Base-by-base conservation (phyloP, 1,140 invertebrate genomes). In the Geopemphigus sp. region DNA sequence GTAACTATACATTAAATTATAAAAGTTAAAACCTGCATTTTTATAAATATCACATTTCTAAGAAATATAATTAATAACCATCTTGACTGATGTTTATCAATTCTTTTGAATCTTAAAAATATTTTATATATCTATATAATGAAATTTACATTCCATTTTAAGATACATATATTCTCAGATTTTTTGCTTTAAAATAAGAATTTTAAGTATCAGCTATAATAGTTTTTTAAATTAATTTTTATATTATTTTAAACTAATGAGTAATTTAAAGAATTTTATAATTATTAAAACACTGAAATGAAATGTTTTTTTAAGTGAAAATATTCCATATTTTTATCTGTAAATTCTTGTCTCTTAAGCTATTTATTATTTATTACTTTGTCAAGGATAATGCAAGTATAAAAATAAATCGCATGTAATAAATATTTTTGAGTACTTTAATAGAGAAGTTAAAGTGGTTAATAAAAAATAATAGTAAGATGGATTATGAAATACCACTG, bases 311-410 rank as follows among this genome's bases (percentile, higher is more conserved):
- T 66, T 12, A 22, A 45, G 15, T 45, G 19, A 15, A 5, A 45
- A 66, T 19, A 12, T n/a, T 14, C 11, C 12, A 6, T 22, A 66
- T 1, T 14, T 5, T 66, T 6, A 66, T 39, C 10, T n/a, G 11
- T 45, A n/a, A 39, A 66, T 66, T 66, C 32, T 11, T 45, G 22
- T 66, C 19, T 45, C 11, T 50, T 45, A 66, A 4, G n/a, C 1
- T 66, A 12, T 19, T 0, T 45, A 45, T n/a, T 45, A 45, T 54
- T 19, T 54, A 17, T 66, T 66, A 19, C 15, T 61, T 64, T n/a
- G 26, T n/a, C 61, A n/a, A 66, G n/a, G 63, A 54, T 45, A 64
- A 32, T 66, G 39, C n/a, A 45, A 45, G n/a, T 24, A 47, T 45
- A 45, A 39, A 14, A 45, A 45, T 66, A 66, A 66, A 19, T 22